Evolutionary conservation across 2,113 vertebrate species (phyloP), one percentile per base, ranked within the genome.

Genomic region (Polyodon spathula): DNA sequence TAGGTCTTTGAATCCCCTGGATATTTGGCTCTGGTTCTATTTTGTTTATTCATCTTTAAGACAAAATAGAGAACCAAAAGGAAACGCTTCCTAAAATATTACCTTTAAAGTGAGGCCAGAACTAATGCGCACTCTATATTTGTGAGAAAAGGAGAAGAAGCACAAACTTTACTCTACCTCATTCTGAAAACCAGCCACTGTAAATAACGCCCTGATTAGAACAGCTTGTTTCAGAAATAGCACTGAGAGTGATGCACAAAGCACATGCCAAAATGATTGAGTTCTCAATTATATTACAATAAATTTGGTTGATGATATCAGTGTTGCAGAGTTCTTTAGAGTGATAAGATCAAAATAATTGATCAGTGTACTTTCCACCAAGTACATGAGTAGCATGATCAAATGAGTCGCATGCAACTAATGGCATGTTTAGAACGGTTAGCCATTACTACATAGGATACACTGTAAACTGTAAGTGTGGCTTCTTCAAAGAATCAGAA

Each of bases 321-420:
- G 62, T 72, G 60, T 70, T 73, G 64, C 0, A 75, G 37, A 67
- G 67, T 70, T 74, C 55, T 73, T 66, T 64, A 66, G n/a, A 53
- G 14, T 62, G 72, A 71, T 73, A 79, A 73, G 56, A 80, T 68
- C 58, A 75, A 71, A 80, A 68, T 71, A 73, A 75, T 59, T 66
- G 66, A 76, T 54, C 73, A 46, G 52, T 65, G 50, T 59, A 27
- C 60, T 69, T 78, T 76, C 65, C 62, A 27, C 16, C 50, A 46
- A 78, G 57, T 69, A 71, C 61, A 56, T 40, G 37, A 73, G 65
- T 16, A 65, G 61, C 40, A 60, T 37, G 2, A 69, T n/a, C 6
- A 65, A 71, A 60, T 56, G 42, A 67, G 61, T 65, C 38, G 66
- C 53, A 64, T 68, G 63, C 73, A 72, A 63, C 16, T 71, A 73